A percentile compares a stretch with the other conserved stretches of the same genome.
These are phyloP conservation scores for Villa cingulata DNA, from an alignment of 2,888 invertebrate species.

Conservation along the genomic window DNA sequence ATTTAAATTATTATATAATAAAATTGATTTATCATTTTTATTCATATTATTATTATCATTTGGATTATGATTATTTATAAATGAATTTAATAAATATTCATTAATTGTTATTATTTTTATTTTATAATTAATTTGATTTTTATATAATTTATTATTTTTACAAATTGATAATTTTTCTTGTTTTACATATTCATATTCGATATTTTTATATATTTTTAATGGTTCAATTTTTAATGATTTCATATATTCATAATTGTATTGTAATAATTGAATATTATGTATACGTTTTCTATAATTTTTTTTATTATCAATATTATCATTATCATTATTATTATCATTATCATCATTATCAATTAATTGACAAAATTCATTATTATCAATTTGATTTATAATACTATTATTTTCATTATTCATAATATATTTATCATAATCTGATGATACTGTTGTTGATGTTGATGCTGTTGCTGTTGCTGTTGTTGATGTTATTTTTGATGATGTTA, in stretches of 20 bases:
- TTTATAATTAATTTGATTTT: not conserved
- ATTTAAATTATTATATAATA: slow-evolving; percentile 10
- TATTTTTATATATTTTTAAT: not conserved
- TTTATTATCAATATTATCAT: not conserved
- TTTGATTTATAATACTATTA: not conserved
- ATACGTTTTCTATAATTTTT: not conserved
- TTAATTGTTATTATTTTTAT: slow-evolving; percentile 19
- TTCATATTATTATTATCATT: not conserved
- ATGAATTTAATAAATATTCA: slow-evolving; percentile 1
- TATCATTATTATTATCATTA: not conserved
- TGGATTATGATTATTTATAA: not conserved
- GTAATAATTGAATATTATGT: too few relatives aligned
- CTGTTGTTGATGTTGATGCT: too few relatives aligned
- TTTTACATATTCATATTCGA: slow-evolving; percentile 3
- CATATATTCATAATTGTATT: not conserved
- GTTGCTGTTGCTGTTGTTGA: too few relatives aligned
- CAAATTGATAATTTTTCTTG: slow-evolving; percentile 3
- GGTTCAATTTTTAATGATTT: slow-evolving; percentile 4
- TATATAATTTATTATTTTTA: not conserved
- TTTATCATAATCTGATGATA: too few relatives aligned
- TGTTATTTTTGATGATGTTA: too few relatives aligned
- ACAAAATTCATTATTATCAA: not conserved
- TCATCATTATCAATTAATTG: not conserved
- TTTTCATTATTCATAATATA: too few relatives aligned
- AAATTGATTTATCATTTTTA: not conserved